Base-by-base conservation (phyloP, 2,113 vertebrate genomes). In the Sprattus sprattus region DNA sequence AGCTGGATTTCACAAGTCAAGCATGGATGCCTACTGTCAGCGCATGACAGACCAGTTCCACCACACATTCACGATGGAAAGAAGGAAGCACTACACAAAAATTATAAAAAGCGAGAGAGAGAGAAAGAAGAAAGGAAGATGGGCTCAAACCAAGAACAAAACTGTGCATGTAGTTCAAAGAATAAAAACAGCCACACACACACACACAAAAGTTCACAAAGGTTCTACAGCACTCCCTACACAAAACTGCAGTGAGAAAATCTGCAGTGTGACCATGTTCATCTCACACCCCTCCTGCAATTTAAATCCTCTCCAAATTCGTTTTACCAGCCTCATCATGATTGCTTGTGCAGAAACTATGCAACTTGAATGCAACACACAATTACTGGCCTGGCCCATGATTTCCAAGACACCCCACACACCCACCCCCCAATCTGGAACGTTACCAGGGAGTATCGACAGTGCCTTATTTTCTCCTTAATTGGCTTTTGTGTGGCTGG, bases 401-500 rank as follows among this genome's bases (percentile, higher is more conserved):
- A 25, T 64, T 64, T 64, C 52, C 13, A 64, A n/a, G 28, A 39
- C 1, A 13, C 39, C 3, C 5, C 71, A n/a, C n/a, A n/a, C n/a
- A n/a, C 4, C 11, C 28, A 28, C 71, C 13, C 39, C 28, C 16
- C 71, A 28, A 78, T 28, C 9, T 71, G 64, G 28, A 32, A 28
- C 28, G 8, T 75, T 75, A 32, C 67, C 67, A 32, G 25, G 7
- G 67, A 7, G 67, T 75, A 32, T 4, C 25, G 28, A 75, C 28
- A 32, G 1, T 25, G n/a, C 18, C 64, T 32, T 39, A 78, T 32
- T 39, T 44, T 78, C 10, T 32, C 67, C 71, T 78, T 39, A 39
- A 78, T 78, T 78, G 71, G 71, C 71, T 78, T 78, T 78, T 78
- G 71, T 39, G 71, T 78, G 71, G 71, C 28, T 44, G 15, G 32